Percentiles rank a stretch among this genome's conserved stretches.
These are phyloP conservation scores for Climacteris rufus DNA, from an alignment of 2,113 vertebrate genomes.

Conservation along the genomic window DNA sequence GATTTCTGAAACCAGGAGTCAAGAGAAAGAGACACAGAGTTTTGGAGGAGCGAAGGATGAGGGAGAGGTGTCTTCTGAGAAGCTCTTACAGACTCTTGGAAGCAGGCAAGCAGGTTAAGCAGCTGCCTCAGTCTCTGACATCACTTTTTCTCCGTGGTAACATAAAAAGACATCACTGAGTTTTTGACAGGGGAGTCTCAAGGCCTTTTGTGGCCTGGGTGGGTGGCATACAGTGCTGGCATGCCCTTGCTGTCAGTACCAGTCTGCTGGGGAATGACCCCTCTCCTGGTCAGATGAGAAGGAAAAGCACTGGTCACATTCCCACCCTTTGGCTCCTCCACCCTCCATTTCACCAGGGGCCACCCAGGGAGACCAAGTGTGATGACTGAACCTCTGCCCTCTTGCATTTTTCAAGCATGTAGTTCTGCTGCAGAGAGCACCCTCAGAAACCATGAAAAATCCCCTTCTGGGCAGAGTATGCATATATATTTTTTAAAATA, in stretches of 20 bases:
- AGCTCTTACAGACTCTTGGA: neutral
- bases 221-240: neutral
- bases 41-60: neutral
- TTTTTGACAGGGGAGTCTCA: neutral
- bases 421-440: neutral
- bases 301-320: neutral
- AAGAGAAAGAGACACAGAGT: neutral
- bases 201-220: neutral
- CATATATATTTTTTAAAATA: neutral
- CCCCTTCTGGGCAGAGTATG: neutral
- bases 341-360: neutral
- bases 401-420: neutral
- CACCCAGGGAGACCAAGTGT: neutral
- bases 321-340: neutral
- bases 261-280: neutral
- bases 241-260: neutral
- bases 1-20: neutral
- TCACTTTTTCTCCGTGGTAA: slow-evolving; percentile 1
- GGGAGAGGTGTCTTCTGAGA: neutral
- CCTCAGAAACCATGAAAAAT: neutral
- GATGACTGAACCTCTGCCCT: neutral
- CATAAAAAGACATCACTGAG: neutral
- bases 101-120: neutral
- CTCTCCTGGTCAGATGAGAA: neutral
- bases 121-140: neutral